Evolutionary conservation across 2,888 invertebrate genomes (phyloP), one percentile per base, ranked within the genome.

Genomic region (Brenthis ino): DNA sequence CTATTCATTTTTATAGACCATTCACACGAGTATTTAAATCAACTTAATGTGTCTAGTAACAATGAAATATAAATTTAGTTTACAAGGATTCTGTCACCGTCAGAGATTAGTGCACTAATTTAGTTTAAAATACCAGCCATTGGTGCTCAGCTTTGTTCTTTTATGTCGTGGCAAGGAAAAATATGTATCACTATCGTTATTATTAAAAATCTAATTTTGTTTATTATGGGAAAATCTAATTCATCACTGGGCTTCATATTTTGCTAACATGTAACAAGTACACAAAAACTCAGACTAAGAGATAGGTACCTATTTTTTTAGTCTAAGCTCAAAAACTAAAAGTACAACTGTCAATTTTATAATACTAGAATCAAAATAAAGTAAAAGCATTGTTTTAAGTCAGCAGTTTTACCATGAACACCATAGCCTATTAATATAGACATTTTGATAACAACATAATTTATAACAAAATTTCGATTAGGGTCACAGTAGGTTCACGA

Each of bases 81-180:
- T 63, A 53, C 63, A 63, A 63, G 63, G 63, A 54, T 54, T 54
- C 43, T 63, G 63, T 63, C 63, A 53, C 53, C 53, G 63, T 63
- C 53, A 51, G 63, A 63, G 53, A 63, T 53, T 53, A 37, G 28
- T 20, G 37, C 3, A 16, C 53, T 51, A 63, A 63, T 37, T 53
- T 63, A 63, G 63, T 53, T 63, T 37, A 54, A 53, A 37, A 20
- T 54, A 43, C 33, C 16, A 37, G 37, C 8, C 37, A 37, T 37
- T 6, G 37, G 60, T 50, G 11, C n/a, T 28, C 50, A 24, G 48
- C 16, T 48, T 50, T 60, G 50, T 50, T 60, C 50, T 50, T n/a
- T 24, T 50, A 60, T 48, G 50, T 60, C 8, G 1, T 37, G 37
- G 37, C 37, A 37, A 37, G 1, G 37, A 37, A 8, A 37, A 37